A percentile compares a stretch with the other conserved stretches of the same genome.
Evolutionary conservation across 2,797 vertebrate species (phyloP).

Genomic region (Pseudotriccus pelzelni): DNA sequence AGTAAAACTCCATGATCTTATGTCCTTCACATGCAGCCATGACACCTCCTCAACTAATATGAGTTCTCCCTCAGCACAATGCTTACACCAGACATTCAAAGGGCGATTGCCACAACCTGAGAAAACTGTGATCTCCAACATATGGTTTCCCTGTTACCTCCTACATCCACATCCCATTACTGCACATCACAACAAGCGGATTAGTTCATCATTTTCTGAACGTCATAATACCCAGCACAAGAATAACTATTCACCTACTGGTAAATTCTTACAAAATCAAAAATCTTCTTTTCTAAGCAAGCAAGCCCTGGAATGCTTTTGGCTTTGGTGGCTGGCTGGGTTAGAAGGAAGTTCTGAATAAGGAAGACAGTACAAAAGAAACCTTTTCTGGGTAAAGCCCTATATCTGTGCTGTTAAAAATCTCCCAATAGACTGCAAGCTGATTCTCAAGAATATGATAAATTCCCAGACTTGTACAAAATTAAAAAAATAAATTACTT

Average conservation of each 20-base stretch:
- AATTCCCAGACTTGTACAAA: neutral
- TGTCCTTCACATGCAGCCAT: neutral
- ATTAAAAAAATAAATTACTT: neutral
- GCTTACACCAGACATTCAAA: neutral
- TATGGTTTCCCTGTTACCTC: neutral
- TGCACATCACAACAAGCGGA: neutral
- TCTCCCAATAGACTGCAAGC: neutral
- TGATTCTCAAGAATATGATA: neutral
- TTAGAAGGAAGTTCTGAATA: neutral
- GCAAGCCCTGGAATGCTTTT: neutral
- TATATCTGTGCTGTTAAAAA: neutral
- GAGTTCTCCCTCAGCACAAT: neutral
- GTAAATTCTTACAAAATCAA: neutral
- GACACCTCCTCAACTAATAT: neutral
- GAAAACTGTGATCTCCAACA: neutral
- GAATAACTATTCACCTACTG: neutral
- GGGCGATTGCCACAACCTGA: neutral
- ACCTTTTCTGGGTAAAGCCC: neutral
- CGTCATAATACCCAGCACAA: neutral
- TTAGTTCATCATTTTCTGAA: neutral
- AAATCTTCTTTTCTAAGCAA: neutral
- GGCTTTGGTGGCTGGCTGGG: neutral
- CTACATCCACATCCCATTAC: neutral
- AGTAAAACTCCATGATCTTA: neutral
- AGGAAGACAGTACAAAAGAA: neutral